phyloP scores from a whole-genome alignment of 53 echinoderm and acorn worm species.

The Paracentrotus lividus region DNA sequence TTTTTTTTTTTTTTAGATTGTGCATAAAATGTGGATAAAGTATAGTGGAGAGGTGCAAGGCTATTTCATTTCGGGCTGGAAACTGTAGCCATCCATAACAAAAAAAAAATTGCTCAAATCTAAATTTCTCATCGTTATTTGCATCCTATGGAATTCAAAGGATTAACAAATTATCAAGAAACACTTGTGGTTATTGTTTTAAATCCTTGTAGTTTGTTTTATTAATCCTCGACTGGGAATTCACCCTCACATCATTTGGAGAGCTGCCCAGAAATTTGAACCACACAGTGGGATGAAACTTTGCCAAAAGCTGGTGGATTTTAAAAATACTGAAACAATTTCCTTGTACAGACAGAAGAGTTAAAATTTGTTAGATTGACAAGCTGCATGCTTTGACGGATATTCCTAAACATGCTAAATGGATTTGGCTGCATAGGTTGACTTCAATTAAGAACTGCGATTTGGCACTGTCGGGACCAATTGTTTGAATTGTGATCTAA shows the following conservation, averaged over 20 bases:
- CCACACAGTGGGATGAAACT: background rate
- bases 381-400: background rate
- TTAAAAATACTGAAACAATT: background rate
- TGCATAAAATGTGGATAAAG: no score
- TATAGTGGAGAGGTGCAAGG: no score
- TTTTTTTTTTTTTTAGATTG: no score
- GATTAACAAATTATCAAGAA: background rate
- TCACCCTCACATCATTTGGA: conserved; percentile 1
- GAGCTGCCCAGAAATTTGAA: conserved; percentile 16
- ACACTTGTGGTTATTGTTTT: no score
- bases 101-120: no score
- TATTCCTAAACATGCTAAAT: background rate
- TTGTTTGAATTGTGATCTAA: background rate
- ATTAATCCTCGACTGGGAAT: background rate
- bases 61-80: no score
- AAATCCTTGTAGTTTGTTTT: background rate
- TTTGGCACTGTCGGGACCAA: background rate
- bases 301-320: conserved; percentile 3
- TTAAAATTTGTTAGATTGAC: background rate
- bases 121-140: no score
- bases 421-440: background rate
- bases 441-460: background rate
- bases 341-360: background rate
- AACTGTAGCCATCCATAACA: no score
- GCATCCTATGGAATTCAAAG: no score